Evolutionary conservation across 2,113 vertebrate genomes (phyloP).

Genomic region (Campylomormyrus tamandua): DNA sequence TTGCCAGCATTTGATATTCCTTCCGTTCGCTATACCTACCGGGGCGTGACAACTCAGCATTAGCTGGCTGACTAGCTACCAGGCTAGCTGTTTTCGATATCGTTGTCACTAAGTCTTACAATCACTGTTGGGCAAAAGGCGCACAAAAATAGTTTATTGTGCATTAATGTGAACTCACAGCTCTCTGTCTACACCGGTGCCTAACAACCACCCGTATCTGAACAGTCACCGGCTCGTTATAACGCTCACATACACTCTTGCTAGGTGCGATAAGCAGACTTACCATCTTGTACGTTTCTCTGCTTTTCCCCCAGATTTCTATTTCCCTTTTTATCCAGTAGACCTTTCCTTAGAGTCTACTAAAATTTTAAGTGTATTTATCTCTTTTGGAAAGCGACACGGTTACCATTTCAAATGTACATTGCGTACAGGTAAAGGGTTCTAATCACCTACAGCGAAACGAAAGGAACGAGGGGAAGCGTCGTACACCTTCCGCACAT

Average conservation of each 20-base stretch:
- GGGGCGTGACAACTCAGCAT: constrained; percentile 10
- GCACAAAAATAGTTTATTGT: neutral
- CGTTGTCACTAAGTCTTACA: neutral
- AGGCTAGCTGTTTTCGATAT: neutral
- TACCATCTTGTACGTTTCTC: constrained; percentile 13
- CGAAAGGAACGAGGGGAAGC: neutral
- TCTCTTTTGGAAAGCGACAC: neutral
- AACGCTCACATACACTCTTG: neutral
- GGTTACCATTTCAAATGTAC: constrained; percentile 19
- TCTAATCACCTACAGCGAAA: neutral
- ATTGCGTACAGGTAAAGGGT: neutral
- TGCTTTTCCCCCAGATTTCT: neutral
- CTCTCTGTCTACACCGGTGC: neutral
- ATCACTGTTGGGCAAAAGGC: neutral
- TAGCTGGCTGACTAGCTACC: neutral
- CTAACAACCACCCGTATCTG: neutral
- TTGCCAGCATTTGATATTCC: neutral
- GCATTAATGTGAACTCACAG: neutral
- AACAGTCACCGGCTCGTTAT: neutral
- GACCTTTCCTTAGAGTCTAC: neutral
- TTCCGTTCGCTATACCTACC: neutral
- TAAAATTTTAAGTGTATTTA: neutral
- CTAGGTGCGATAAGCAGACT: neutral
- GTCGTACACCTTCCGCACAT: neutral
- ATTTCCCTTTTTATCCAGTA: neutral